A percentile compares a stretch with the other conserved stretches of the same genome.
These are phyloP conservation scores for Pagetopsis macropterus DNA, from an alignment of 2,797 vertebrate species.

Conservation along the genomic window DNA sequence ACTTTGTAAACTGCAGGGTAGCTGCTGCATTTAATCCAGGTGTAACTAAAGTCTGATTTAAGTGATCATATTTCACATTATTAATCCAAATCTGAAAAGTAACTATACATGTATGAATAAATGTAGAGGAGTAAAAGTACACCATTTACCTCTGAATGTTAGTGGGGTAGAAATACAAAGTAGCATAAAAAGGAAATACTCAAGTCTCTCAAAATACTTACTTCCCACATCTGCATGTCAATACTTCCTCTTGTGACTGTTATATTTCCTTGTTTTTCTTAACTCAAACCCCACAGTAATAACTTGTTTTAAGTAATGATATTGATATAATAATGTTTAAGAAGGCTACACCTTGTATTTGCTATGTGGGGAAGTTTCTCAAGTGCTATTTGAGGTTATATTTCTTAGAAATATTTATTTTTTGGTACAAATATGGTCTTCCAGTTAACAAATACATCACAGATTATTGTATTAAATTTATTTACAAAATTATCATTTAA, in stretches of 20 bases:
- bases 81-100: no score
- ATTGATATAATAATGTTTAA: not conserved
- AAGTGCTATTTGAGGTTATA: not conserved
- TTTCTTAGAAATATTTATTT: not conserved
- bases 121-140: no score
- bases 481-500: conserved; percentile 80
- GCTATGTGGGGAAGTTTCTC: not conserved
- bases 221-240: no score
- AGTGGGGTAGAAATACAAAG: no score
- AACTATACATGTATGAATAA: no score
- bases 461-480: conserved; percentile 74
- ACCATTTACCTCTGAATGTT: no score
- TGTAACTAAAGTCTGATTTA: no score
- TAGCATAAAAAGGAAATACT: no score
- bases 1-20: no score
- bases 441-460: not conserved
- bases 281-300: not conserved
- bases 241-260: not conserved
- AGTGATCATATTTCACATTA: no score
- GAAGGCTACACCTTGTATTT: not conserved
- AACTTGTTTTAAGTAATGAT: not conserved
- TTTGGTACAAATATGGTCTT: not conserved
- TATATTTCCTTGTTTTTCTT: not conserved
- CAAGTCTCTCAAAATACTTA: no score
- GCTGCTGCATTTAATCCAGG: no score